phyloP scores from a whole-genome alignment of 2,888 invertebrate species.

The Anagyrus pseudococci region DNA sequence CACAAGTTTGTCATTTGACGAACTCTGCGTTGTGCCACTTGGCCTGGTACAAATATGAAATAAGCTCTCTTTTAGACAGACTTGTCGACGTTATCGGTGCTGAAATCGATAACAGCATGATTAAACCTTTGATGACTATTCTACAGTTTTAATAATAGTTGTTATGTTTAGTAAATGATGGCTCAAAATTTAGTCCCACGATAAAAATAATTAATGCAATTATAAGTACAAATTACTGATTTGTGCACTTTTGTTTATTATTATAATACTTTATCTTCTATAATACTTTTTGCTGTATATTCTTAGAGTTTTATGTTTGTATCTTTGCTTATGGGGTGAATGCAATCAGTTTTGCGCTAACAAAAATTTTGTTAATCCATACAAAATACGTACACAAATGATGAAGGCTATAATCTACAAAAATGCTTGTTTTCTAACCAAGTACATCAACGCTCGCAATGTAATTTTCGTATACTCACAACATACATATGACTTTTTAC shows the following conservation, averaged over 20 bases:
- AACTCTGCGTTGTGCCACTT: conserved; percentile 30
- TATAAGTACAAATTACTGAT: conserved; percentile 28
- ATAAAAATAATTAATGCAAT: conserved; percentile 20
- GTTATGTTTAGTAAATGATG: conserved; percentile 16
- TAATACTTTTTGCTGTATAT: conserved; percentile 35
- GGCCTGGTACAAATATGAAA: conserved; percentile 29
- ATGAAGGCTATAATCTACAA: conserved; percentile 26
- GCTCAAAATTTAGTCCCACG: conserved; percentile 28
- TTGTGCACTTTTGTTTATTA: conserved; percentile 36
- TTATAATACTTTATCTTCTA: conserved; percentile 32
- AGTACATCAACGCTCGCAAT: conserved; percentile 25
- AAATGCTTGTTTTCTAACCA: conserved; percentile 34
- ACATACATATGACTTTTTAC: conserved; percentile 26
- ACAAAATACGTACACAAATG: conserved; percentile 32
- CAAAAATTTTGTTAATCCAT: conserved; percentile 30
- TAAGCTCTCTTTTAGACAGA: conserved; percentile 39
- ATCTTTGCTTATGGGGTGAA: conserved; percentile 10
- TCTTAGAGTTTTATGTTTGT: conserved; percentile 14
- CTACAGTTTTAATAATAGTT: conserved; percentile 34
- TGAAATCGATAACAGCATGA: conserved; percentile 24
- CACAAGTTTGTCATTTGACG: conserved; percentile 28
- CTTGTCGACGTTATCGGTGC: conserved; percentile 27
- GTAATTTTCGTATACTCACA: conserved; percentile 13
- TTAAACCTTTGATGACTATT: conserved; percentile 25
- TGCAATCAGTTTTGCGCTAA: conserved; percentile 13